Conservation (phyloP, 1,140 invertebrate genomes). For the Papilio xuthus region DNA sequence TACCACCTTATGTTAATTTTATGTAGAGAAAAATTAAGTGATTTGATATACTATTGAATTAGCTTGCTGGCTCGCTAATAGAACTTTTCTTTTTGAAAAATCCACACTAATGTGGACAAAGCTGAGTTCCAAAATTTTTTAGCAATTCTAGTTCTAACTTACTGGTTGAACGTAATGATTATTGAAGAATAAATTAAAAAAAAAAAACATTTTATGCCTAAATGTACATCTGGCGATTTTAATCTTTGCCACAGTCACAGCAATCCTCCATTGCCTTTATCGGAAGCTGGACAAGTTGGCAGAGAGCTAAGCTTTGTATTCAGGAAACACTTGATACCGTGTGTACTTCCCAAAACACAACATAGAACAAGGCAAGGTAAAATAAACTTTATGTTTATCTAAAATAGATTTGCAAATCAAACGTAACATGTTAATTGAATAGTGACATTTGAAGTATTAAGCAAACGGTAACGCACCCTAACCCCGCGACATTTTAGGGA, state of each 20-base stretch:
- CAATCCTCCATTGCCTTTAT: conserved; percentile 11
- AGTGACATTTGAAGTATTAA: conserved; percentile 16
- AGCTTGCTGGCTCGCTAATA: too few species aligned
- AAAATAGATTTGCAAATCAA: background rate
- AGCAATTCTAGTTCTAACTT: too few species aligned
- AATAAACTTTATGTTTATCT: background rate
- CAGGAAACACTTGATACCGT: background rate
- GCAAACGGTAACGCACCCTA: background rate
- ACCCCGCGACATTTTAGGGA: background rate
- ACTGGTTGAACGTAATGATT: too few species aligned
- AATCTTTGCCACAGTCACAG: background rate
- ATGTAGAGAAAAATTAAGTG: too few species aligned
- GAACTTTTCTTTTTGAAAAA: too few species aligned
- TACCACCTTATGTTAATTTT: too few species aligned
- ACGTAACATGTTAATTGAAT: conserved; percentile 10
- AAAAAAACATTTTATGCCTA: too few species aligned
- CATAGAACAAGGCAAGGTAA: background rate
- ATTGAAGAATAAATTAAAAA: too few species aligned
- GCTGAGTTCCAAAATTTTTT: too few species aligned
- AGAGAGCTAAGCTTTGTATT: conserved; percentile 34
- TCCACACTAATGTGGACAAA: too few species aligned
- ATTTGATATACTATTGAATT: too few species aligned
- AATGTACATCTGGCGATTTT: background rate
- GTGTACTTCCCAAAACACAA: background rate
- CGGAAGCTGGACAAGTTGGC: conserved; percentile 28